Base-by-base conservation (phyloP, 2,797 vertebrate species). In the Megalops cyprinoides region DNA sequence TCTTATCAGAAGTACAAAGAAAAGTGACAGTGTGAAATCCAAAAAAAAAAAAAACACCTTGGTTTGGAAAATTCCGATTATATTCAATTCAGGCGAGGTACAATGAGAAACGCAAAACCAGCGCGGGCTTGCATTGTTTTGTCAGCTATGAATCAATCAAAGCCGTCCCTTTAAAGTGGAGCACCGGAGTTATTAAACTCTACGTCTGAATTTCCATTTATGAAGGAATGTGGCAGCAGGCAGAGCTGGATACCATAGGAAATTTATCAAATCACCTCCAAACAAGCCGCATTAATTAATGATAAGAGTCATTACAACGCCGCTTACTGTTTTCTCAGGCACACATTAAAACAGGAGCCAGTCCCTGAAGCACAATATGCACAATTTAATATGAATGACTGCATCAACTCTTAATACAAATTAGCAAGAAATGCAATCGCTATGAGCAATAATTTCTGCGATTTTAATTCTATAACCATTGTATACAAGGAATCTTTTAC, bases 261-360 rank as follows among this genome's bases (percentile, higher is more conserved):
- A 94, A 92, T 93, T 90, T 84, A 89, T 89, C 88, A 91, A 91
- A 90, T 90, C 89, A 84, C 90, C 90, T 90, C 92, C 88, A 93
- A 94, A 91, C 90, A 93, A 91, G 90, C 89, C 79, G 89, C 91
- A 89, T 92, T 93, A 94, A 94, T 93, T 91, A 92, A 91, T 88
- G 91, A 90, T 91, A 90, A 89, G 91, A 93, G 89, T 90, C 90
- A 93, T 94, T 92, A 93, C 89, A 84, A 82, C 79, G 81, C 81
- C 75, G 77, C 87, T 90, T 87, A 87, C 86, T 92, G 86, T 91
- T 88, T 92, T 92, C 76, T 77, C 49, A 58, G 42, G 48, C 74
- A 79, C 42, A 78, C 51, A 58, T 51, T 44, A 25, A 44, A 81
- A 69, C 49, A 49, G 15, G 74, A 44, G 74, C 77, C 39, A 23